Evolutionary conservation across 2,888 invertebrate genomes (phyloP).

Genomic region (Eupithecia dodoneata): DNA sequence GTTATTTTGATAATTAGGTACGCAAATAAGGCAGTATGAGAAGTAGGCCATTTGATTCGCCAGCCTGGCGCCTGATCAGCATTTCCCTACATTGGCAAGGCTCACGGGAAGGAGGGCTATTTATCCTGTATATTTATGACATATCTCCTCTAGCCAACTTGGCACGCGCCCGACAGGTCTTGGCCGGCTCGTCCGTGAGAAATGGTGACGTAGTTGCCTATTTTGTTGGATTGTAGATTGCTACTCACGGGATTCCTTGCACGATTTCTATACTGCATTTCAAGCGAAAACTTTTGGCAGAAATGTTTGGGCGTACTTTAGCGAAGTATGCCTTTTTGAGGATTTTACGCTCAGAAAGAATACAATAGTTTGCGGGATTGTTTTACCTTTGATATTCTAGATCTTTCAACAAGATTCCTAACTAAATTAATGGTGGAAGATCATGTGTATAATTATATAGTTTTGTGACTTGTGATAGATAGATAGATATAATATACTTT

Average conservation of each 20-base stretch:
- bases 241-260: neutral
- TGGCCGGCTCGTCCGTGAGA: neutral
- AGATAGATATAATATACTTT: too few relatives aligned
- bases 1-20: neutral
- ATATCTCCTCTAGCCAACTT: constrained; percentile 23
- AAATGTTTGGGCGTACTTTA: neutral
- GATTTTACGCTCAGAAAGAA: neutral
- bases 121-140: constrained; percentile 25
- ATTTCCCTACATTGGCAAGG: constrained; percentile 17
- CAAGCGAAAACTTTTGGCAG: neutral
- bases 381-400: neutral
- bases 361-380: neutral
- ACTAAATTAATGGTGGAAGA: neutral
- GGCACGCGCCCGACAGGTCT: constrained; percentile 17
- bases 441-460: too few relatives aligned
- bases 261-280: neutral
- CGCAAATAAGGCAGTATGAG: neutral
- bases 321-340: neutral
- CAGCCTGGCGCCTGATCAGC: constrained; percentile 1
- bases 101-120: constrained; percentile 17
- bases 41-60: constrained; percentile 5
- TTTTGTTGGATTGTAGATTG: neutral
- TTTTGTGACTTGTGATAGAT: too few relatives aligned
- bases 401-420: neutral
- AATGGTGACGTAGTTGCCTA: neutral